Evolutionary conservation across 2,888 invertebrate genomes (phyloP).

Genomic region (Acleris cristana): DNA sequence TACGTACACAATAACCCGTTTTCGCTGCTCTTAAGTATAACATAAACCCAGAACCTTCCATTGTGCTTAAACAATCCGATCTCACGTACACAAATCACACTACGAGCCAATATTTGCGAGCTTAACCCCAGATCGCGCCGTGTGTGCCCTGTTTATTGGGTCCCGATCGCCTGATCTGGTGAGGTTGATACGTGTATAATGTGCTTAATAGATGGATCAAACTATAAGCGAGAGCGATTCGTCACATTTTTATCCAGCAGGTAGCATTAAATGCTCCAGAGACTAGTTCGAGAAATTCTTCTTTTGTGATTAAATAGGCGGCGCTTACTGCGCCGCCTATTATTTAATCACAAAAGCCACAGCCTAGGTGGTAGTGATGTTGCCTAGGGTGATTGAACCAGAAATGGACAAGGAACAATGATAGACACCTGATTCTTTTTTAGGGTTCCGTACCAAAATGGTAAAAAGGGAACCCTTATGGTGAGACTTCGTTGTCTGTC

Average conservation of each 20-base stretch:
- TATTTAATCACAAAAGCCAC: too few relatives aligned
- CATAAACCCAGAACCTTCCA: constrained; percentile 1
- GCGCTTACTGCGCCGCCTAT: too few relatives aligned
- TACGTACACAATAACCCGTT: background rate
- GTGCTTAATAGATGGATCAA: constrained; percentile 56
- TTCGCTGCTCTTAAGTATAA: background rate
- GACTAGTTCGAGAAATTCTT: background rate
- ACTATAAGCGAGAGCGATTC: constrained; percentile 36
- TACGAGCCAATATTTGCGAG: constrained; percentile 62
- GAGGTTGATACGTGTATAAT: constrained; percentile 71
- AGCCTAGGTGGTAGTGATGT: too few relatives aligned
- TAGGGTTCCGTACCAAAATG: too few relatives aligned
- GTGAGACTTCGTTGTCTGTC: too few relatives aligned
- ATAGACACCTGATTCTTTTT: too few relatives aligned
- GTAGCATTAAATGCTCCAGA: too few relatives aligned
- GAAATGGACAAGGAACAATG: too few relatives aligned
- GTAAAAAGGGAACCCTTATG: too few relatives aligned
- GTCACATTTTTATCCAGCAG: background rate
- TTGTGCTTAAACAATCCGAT: constrained; percentile 18
- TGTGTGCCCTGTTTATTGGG: constrained; percentile 61
- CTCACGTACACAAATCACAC: constrained; percentile 29
- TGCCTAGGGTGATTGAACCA: too few relatives aligned
- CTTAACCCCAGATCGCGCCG: constrained; percentile 64
- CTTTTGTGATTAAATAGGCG: too few relatives aligned
- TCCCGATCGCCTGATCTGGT: constrained; percentile 69